Base-by-base conservation (phyloP, 1,140 invertebrate genomes). In the Habropoda laboriosa region DNA sequence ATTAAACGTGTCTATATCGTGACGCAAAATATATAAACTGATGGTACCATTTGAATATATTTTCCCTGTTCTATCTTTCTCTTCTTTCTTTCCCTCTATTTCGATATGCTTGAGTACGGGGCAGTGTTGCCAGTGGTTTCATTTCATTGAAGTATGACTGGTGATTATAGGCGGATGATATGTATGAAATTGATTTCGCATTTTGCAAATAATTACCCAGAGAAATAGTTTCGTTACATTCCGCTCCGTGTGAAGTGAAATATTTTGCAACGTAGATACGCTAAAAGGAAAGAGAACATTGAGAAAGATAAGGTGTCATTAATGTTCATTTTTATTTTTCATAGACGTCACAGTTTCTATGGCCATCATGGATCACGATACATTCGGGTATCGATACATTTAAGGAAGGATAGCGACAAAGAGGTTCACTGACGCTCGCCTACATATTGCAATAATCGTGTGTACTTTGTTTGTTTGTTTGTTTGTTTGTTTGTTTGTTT, bases 21-120 rank as follows among this genome's bases (percentile, higher is more conserved):
- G 40, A 64, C 4, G 47, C 32, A 63, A 40, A 51, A n/a, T 18
- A 40, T 30, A 16, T 18, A 64, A 64, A 68, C 18, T 1, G 16
- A 55, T 57, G 27, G 24, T 21, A 8, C 16, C 7, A 32, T 67
- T 42, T 16, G 30, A 74, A 74, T 51, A 38, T 51, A 63, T 51
- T 42, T 42, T 67, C 49, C 21, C n/a, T 1, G 21, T 55, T 32
- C 16, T 16, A 51, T 18, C 18, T 13, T 13, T 42, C 3, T 38
- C 35, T 10, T 13, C 12, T 53, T 45, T 16, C 27, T 42, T 38
- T 63, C 10, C 42, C 60, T 32, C 49, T 47, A 18, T 67, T 71
- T 72, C 70, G 79, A 81, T 81, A 81, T 81, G 73, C 74, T 77
- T 77, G 49, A 63, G 61, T 24, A 61, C 12, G 64, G 6, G 79